Evolutionary conservation across 2,113 vertebrate species (phyloP).

Genomic region (Morone chrysops): DNA sequence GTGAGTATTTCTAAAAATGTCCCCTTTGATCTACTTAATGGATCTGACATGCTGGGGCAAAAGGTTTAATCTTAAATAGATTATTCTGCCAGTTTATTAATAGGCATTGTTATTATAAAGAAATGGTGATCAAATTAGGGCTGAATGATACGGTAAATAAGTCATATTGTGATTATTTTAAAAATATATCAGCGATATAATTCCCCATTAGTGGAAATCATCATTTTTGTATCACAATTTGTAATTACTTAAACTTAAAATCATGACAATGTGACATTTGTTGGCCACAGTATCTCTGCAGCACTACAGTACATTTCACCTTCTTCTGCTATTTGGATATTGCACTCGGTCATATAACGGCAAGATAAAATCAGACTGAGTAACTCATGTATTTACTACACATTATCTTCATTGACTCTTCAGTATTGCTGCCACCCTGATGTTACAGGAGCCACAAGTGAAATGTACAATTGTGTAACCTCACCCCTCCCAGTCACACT

Average conservation of each 20-base stretch:
- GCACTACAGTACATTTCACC: no score
- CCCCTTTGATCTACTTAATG: not conserved
- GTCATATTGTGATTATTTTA: no score
- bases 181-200: no score
- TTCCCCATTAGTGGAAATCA: no score
- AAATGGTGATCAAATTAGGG: not conserved
- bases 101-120: not conserved
- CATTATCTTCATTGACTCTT: not conserved
- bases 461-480: slow-evolving; percentile 21
- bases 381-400: not conserved
- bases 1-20: not conserved
- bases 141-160: no score
- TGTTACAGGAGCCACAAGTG: not conserved
- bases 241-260: no score
- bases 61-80: not conserved
- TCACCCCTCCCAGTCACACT: not conserved
- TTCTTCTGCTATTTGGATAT: no score
- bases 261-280: no score
- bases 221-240: no score
- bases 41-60: not conserved
- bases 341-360: no score
- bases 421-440: not conserved
- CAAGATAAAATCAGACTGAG: not conserved
- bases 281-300: no score
- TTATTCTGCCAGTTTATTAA: not conserved